phyloP scores from a whole-genome alignment of 2,888 invertebrate species.

The Bombylius major region DNA sequence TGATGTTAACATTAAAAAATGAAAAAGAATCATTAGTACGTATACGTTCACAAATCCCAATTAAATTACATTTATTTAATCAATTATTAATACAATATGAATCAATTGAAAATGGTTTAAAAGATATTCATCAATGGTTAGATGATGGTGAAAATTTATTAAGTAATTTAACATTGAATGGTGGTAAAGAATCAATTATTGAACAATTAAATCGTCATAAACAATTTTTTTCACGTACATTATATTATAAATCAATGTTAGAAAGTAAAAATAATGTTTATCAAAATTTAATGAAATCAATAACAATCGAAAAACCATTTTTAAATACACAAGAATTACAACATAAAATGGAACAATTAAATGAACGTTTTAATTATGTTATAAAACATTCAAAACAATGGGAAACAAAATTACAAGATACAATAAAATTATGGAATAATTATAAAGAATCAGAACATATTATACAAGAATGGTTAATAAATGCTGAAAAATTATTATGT shows the following conservation, averaged over 20 bases:
- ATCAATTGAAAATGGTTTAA: conserved; percentile 74
- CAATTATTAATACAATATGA: conserved; percentile 80
- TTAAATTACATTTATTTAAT: conserved; percentile 68
- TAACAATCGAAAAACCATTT: conserved; percentile 54
- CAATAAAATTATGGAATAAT: conserved; percentile 71
- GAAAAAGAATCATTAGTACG: conserved; percentile 80
- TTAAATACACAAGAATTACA: conserved; percentile 61
- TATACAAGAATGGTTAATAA: conserved; percentile 76
- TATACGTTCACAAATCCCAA: conserved; percentile 69
- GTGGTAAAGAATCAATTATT: conserved; percentile 58
- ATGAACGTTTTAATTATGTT: conserved; percentile 70
- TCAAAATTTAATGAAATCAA: conserved; percentile 69
- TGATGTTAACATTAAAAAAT: conserved; percentile 77
- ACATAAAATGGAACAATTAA: conserved; percentile 62
- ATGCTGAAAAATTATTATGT: conserved; percentile 67
- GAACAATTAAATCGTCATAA: conserved; percentile 70
- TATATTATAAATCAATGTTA: conserved; percentile 86
- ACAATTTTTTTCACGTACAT: conserved; percentile 73
- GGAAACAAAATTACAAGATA: conserved; percentile 67
- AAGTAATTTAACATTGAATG: conserved; percentile 43
- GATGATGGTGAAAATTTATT: conserved; percentile 70
- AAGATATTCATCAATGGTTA: conserved; percentile 77
- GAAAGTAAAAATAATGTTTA: conserved; percentile 92
- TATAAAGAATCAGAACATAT: conserved; percentile 65
- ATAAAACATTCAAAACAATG: conserved; percentile 61